Evolutionary conservation across 92 coral and sea anemone genomes (phyloP).

Genomic region (Zoanthus sansibaricus): DNA sequence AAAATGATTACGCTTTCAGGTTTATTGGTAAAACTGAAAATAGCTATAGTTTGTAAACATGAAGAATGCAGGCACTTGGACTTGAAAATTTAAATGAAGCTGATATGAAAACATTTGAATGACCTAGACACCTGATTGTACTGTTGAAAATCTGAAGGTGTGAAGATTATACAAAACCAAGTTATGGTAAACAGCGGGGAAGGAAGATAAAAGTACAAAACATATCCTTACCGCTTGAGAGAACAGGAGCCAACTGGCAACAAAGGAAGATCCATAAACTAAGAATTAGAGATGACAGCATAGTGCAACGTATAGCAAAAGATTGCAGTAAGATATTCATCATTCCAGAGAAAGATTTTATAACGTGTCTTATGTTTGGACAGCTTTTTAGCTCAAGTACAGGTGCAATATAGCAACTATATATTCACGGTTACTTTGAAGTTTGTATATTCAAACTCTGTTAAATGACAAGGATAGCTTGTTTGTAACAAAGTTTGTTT

Average conservation of each 20-base stretch:
- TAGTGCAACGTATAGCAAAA: neutral
- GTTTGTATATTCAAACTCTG: neutral
- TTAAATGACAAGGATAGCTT: neutral
- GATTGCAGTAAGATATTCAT: neutral
- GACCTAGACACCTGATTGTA: neutral
- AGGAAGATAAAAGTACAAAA: neutral
- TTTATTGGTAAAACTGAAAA: neutral
- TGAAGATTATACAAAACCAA: neutral
- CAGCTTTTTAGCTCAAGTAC: slow-evolving; percentile 15
- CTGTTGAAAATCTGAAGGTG: neutral
- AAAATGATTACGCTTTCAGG: no score
- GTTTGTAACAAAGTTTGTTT: no score
- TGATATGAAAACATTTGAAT: neutral
- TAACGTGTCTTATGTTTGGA: neutral
- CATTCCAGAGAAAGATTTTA: neutral
- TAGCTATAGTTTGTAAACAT: neutral
- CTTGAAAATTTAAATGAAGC: neutral
- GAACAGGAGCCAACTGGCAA: neutral
- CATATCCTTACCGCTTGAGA: slow-evolving; percentile 8
- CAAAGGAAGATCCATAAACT: neutral
- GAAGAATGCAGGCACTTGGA: neutral
- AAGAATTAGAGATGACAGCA: slow-evolving; percentile 1
- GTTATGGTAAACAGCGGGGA: neutral
- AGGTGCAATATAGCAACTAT: neutral
- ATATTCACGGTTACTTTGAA: neutral